Percentiles rank a stretch among this genome's conserved stretches.
Conservation (phyloP, 2,113 vertebrate genomes). For the Psettodes erumei region DNA sequence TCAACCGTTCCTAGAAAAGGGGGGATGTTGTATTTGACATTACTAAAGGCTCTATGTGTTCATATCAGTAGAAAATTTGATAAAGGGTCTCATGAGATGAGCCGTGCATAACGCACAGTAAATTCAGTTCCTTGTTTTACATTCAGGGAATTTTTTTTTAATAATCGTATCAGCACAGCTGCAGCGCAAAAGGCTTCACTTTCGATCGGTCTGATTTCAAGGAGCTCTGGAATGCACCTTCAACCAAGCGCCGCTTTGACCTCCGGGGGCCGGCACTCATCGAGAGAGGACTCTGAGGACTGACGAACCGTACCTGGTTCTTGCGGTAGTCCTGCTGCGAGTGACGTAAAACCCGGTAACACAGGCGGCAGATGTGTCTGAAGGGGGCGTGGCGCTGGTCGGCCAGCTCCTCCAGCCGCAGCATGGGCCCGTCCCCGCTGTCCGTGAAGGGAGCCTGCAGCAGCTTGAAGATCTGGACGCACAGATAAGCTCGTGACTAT, state of each 20-base stretch:
- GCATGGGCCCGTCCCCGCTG: slow-evolving; percentile 95
- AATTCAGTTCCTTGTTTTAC: no score
- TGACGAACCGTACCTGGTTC: slow-evolving; percentile 89
- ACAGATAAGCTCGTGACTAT: background rate
- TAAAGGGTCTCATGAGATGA: background rate
- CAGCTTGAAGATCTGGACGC: slow-evolving; percentile 94
- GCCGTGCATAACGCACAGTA: background rate
- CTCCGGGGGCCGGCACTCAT: background rate
- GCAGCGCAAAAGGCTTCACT: slow-evolving; percentile 12
- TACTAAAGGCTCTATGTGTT: background rate
- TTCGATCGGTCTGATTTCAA: background rate
- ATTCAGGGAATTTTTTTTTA: no score
- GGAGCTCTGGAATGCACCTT: background rate
- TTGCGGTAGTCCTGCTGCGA: slow-evolving; percentile 99
- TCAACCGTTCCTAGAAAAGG: background rate
- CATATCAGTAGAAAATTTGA: slow-evolving; percentile 1
- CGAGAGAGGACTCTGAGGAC: background rate
- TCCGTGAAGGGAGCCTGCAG: slow-evolving; percentile 96
- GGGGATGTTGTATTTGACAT: background rate
- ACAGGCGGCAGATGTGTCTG: slow-evolving; percentile 96
- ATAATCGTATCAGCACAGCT: slow-evolving; percentile 9
- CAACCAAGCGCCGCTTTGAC: no score
- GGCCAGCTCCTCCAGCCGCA: slow-evolving; percentile 94
- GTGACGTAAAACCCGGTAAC: slow-evolving; percentile 95
- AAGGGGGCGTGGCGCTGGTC: slow-evolving; percentile 98